Evolutionary conservation across 2,113 vertebrate species (phyloP), one percentile per base, ranked within the genome.

Genomic region (Lepus europaeus): DNA sequence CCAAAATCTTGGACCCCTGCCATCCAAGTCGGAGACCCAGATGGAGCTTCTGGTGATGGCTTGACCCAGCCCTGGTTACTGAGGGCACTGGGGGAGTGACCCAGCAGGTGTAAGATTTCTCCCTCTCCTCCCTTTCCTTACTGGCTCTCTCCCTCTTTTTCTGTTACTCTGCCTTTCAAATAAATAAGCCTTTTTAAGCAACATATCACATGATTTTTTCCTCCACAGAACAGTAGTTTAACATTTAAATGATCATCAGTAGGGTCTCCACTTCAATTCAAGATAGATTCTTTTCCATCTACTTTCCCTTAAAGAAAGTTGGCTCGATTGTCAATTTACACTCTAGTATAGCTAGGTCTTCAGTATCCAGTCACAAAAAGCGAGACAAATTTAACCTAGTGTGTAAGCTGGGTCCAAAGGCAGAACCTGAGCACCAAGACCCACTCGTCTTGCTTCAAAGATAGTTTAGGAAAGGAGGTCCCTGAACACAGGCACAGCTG

Each of bases 201-300:
- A 59, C 19, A 5, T 59, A 59, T 59, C 63, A 95, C 85, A 45
- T 45, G 23, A 59, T 45, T 90, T 88, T 88, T 68, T 83, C 53
- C 56, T 95, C 68, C 6, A 68, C 64, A 39, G 2, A 64, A n/a
- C 31, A 39, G 49, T 72, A 51, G 39, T 79, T 96, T 93, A 94
- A 92, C 64, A 56, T 95, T 93, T 97, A 92, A 90, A 93, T 88
- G 70, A 94, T 64, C 88, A 79, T 10, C 64, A 94, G 90, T 90
- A 96, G 79, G 79, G 77, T 45, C 79, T 89, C 74, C 87, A 45
- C 56, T 77, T 90, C 81, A 97, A 95, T 91, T 89, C 95, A 96
- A 85, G 85, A 45, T 92, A 59, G 81, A 91, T 73, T 89, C 64
- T 94, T 87, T 95, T 92, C 64, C 39, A 83, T 84, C 84, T 89